Conservation (phyloP, 1,140 invertebrate genomes). For the Portunus trituberculatus region DNA sequence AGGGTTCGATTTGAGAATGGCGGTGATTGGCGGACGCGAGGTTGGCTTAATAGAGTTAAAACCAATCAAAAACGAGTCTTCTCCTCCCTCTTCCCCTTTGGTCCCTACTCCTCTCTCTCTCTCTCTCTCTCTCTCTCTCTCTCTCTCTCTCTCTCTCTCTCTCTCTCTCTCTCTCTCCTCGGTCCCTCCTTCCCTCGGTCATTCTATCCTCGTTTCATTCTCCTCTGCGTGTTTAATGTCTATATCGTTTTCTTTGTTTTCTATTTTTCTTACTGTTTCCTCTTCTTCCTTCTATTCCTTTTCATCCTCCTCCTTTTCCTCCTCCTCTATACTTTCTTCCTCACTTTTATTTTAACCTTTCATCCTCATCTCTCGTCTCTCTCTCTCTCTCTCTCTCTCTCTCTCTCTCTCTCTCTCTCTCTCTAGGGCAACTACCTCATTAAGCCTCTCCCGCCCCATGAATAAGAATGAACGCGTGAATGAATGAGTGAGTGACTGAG, state of each 20-base stretch:
- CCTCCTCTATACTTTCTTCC: background rate
- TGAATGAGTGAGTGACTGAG: too few relatives aligned
- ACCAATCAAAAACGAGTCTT: background rate
- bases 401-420: too few relatives aligned
- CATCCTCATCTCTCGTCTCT: too few relatives aligned
- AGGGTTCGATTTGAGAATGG: background rate
- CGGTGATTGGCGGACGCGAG: background rate
- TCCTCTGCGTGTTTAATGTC: background rate
- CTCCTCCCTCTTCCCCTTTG: background rate
- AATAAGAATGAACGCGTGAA: too few relatives aligned
- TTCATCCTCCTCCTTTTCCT: background rate
- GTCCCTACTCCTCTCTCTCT: background rate
- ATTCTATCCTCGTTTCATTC: too few relatives aligned
- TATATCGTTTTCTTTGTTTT: background rate
- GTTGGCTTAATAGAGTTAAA: background rate
- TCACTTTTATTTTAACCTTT: background rate
- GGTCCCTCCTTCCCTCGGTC: too few relatives aligned
- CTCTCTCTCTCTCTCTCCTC: background rate
- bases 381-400: too few relatives aligned
- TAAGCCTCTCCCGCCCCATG: too few relatives aligned
- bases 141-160: background rate
- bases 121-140: background rate
- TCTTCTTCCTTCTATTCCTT: background rate
- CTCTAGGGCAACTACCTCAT: too few relatives aligned
- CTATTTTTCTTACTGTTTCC: too few relatives aligned